Base-by-base conservation (phyloP, 2,888 invertebrate genomes). In the Habrosyne pyritoides region DNA sequence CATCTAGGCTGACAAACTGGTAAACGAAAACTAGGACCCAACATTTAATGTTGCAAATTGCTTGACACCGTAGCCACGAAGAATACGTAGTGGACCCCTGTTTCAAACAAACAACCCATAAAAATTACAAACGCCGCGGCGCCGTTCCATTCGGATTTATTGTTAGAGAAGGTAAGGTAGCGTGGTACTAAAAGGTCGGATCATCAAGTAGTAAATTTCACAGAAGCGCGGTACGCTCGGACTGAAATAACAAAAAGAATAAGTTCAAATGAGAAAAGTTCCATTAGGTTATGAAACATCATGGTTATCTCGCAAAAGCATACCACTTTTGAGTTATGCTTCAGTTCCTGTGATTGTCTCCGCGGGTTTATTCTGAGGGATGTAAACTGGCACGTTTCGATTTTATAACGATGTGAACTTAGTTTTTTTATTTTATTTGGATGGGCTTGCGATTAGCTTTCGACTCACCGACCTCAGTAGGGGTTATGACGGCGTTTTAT, bases 241-340 rank as follows among this genome's bases (percentile, higher is more conserved):
- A 64, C 66, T 60, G 61, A 60, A 63, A 66, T 68, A 79, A 86
- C n/a, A 86, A 86, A 83, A 82, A 79, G 80, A 79, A 83, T 83
- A 87, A 88, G 85, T 89, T 89, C 77, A 83, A 90, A 89, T 87
- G 88, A 86, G 87, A 89, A 89, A 91, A 91, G 84, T 89, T 91
- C 83, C 79, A 80, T 87, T 86, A 79, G 84, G 84, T 87, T 87
- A 87, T 87, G 86, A 86, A 89, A 86, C 83, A 86, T 88, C 85
- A 80, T 75, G 75, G 81, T 83, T 89, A 88, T 87, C 88, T 86
- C 66, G 62, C 64, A 64, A 60, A 67, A 69, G 80, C 81, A 84
- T 83, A 84, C 84, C 84, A 82, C 86, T 84, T 83, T 79, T 83
- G 84, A 88, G 79, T 88, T 83, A 88, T 80, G 77, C 74, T 69